Percentiles rank a stretch among this genome's conserved stretches.
Conservation (phyloP, 2,113 vertebrate species). For the Pelmatolapia mariae region DNA sequence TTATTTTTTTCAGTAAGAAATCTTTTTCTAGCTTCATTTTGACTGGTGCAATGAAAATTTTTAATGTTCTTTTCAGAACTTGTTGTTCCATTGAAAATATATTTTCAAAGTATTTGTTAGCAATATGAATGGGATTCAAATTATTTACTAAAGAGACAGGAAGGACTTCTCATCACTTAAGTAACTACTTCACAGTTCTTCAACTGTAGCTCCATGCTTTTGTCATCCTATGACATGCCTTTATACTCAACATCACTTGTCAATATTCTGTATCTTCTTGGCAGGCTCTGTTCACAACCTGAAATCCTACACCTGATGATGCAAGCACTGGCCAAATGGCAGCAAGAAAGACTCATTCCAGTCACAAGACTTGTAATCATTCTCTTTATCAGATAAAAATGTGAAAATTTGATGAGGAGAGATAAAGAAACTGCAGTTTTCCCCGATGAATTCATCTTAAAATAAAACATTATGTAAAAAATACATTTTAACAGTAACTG, state of each 20-base stretch:
- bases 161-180: neutral
- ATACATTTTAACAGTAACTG: neutral
- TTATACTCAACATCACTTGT: neutral
- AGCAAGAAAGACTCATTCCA: conserved; percentile 23
- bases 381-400: neutral
- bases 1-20: neutral
- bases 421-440: neutral
- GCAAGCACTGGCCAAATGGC: conserved; percentile 26
- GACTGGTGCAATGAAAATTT: neutral
- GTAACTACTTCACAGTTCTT: neutral
- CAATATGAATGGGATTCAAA: neutral
- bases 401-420: neutral
- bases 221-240: neutral
- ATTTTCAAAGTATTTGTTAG: neutral
- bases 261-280: neutral
- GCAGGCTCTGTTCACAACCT: neutral
- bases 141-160: neutral
- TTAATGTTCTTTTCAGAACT: neutral
- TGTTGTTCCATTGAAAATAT: neutral
- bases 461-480: neutral
- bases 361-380: neutral
- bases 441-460: neutral
- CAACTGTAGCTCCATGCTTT: neutral
- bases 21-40: neutral
- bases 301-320: conserved; percentile 36